A percentile compares a stretch with the other conserved stretches of the same genome.
Conservation (phyloP, 2,888 invertebrate species). For the Eulithis prunata region DNA sequence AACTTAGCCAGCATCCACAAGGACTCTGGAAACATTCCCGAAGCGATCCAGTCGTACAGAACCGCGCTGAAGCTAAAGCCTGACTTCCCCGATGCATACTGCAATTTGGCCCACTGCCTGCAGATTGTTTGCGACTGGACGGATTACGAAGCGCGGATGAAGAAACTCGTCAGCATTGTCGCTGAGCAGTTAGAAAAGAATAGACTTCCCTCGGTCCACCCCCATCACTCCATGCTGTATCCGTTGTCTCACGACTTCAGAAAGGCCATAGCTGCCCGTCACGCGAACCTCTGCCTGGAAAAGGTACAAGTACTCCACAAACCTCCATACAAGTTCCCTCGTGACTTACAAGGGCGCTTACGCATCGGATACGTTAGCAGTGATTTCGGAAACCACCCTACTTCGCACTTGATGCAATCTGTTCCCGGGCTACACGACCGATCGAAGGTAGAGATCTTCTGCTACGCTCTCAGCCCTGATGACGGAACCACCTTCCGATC, state of each 20-base stretch:
- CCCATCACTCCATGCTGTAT: conserved; percentile 99
- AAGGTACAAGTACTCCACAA: conserved; percentile 98
- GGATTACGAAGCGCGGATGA: conserved; percentile 98
- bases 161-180: conserved; percentile 97
- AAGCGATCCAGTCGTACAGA: conserved; percentile 98
- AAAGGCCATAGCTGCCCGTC: conserved; percentile 98
- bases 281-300: conserved; percentile 98
- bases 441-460: conserved; percentile 94
- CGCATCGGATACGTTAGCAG: conserved; percentile 99
- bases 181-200: conserved; percentile 99
- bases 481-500: conserved; percentile 98
- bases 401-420: conserved; percentile 99
- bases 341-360: conserved; percentile 89
- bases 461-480: conserved; percentile 97
- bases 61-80: conserved; percentile 99
- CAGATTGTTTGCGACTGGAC: conserved; percentile 99
- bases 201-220: conserved; percentile 98
- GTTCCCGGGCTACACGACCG: conserved; percentile 97
- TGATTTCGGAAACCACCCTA: conserved; percentile 99
- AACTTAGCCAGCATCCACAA: conserved; percentile 99
- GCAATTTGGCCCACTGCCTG: conserved; percentile 98
- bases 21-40: conserved; percentile 99
- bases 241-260: conserved; percentile 97
- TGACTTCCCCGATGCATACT: conserved; percentile 99
- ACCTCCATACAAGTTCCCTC: conserved; percentile 91